phyloP scores from a whole-genome alignment of 30 jellyfish, hydroid and myxozoan genomes.

The Morbakka virulenta region DNA sequence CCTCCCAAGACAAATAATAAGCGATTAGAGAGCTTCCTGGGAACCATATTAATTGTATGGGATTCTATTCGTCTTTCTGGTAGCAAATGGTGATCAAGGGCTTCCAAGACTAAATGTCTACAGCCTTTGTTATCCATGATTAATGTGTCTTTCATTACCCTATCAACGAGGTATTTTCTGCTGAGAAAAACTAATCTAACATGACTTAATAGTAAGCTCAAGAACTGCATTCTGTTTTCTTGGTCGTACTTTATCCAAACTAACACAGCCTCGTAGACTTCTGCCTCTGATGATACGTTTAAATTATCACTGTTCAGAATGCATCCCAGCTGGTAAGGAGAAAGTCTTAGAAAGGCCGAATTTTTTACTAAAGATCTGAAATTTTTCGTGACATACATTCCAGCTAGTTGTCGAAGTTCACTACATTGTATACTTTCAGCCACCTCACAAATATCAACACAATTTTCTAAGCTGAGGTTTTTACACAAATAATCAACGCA shows the following conservation, averaged over 20 bases:
- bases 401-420: conserved; percentile 44
- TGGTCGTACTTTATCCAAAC: conserved; percentile 57
- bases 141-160: conserved; percentile 60
- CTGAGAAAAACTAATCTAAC: conserved; percentile 65
- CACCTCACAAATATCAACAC: conserved; percentile 60
- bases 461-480: conserved; percentile 51
- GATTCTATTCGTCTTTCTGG: conserved; percentile 60
- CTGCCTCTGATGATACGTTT: conserved; percentile 75
- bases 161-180: conserved; percentile 70
- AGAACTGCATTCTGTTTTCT: conserved; percentile 15
- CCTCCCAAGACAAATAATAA: conserved; percentile 73
- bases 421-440: conserved; percentile 72
- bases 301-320: conserved; percentile 51
- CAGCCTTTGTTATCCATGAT: conserved; percentile 63
- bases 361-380: conserved; percentile 47
- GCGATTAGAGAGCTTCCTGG: conserved; percentile 51
- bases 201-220: conserved; percentile 38
- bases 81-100: conserved; percentile 60
- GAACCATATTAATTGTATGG: not conserved
- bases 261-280: conserved; percentile 72
- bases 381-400: conserved; percentile 31
- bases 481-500: conserved; percentile 53
- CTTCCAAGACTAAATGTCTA: conserved; percentile 46
- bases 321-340: conserved; percentile 49
- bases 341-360: conserved; percentile 24